Evolutionary conservation across 64 coral and sea anemone species (phyloP).

Genomic region (Actinia tenebrosa): DNA sequence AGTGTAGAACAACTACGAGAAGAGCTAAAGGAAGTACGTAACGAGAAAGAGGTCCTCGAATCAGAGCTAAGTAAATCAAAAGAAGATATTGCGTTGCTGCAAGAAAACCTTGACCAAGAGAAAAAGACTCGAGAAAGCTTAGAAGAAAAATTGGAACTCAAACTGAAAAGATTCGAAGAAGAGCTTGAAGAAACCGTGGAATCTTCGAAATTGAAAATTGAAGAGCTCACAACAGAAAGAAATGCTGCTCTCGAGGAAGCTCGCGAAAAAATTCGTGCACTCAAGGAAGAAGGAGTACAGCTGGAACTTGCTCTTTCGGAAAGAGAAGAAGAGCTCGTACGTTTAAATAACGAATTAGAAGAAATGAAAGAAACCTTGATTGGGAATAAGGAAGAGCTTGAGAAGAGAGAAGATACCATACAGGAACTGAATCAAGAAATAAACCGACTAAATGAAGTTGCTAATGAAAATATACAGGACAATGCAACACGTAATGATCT

Average conservation of each 20-base stretch:
- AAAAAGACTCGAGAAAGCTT: conserved; percentile 12
- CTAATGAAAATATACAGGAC: conserved; percentile 14
- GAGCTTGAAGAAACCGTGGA: conserved; percentile 23
- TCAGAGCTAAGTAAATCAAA: conserved; percentile 11
- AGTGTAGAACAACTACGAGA: conserved; percentile 29
- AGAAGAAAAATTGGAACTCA: neutral
- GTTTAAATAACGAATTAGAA: neutral
- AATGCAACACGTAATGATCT: conserved; percentile 13
- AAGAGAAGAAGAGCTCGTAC: neutral
- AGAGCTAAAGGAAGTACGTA: neutral
- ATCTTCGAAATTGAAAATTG: conserved; percentile 32
- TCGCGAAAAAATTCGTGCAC: conserved; percentile 1
- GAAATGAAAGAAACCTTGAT: neutral
- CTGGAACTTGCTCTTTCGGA: conserved; percentile 16
- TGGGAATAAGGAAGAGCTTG: conserved; percentile 8
- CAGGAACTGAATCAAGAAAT: conserved; percentile 33
- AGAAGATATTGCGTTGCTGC: conserved; percentile 19
- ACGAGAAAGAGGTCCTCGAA: conserved; percentile 21
- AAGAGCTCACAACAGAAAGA: neutral
- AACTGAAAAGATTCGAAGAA: conserved; percentile 4
- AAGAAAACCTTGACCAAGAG: conserved; percentile 26
- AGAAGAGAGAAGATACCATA: conserved; percentile 26
- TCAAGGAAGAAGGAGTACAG: conserved; percentile 16
- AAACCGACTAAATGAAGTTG: neutral
- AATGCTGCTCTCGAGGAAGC: neutral